These are phyloP conservation scores for Thereva nobilitata DNA, from an alignment of 2,888 invertebrate genomes.

Conservation along the genomic window DNA sequence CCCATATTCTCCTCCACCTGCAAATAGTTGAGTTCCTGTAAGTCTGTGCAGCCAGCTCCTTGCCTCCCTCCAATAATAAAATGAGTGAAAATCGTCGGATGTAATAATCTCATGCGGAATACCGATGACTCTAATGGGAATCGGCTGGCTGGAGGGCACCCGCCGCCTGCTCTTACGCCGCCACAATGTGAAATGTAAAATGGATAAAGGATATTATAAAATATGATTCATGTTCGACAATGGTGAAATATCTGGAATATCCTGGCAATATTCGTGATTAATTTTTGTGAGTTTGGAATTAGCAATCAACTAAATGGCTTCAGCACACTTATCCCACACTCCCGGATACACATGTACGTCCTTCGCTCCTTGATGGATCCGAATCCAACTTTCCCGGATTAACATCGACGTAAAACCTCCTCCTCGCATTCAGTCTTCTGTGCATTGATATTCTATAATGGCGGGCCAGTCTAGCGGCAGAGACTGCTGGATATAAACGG, in stretches of 20 bases:
- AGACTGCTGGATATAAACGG: slow-evolving; percentile 2
- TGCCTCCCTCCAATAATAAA: no score
- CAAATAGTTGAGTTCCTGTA: no score
- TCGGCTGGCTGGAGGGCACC: no score
- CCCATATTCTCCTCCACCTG: no score
- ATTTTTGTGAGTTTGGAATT: slow-evolving; percentile 47
- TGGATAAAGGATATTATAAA: slow-evolving; percentile 10
- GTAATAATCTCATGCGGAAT: no score
- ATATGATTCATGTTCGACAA: slow-evolving; percentile 23
- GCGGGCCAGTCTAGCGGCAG: not conserved
- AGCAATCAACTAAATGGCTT: slow-evolving; percentile 49
- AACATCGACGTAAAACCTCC: slow-evolving; percentile 12
- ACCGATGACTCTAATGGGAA: no score
- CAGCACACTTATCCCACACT: slow-evolving; percentile 31
- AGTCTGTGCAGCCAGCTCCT: no score
- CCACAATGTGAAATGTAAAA: not conserved
- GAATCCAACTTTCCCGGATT: slow-evolving; percentile 25
- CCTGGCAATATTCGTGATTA: slow-evolving; percentile 47
- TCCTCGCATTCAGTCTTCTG: slow-evolving; percentile 3
- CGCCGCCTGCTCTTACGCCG: no score
- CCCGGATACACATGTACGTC: slow-evolving; percentile 1
- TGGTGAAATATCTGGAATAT: slow-evolving; percentile 32
- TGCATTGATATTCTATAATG: not conserved
- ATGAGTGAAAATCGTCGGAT: no score
- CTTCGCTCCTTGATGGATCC: slow-evolving; percentile 25